Conservation (phyloP, 92 coral and sea anemone genomes). For the Zoanthus sociatus region DNA sequence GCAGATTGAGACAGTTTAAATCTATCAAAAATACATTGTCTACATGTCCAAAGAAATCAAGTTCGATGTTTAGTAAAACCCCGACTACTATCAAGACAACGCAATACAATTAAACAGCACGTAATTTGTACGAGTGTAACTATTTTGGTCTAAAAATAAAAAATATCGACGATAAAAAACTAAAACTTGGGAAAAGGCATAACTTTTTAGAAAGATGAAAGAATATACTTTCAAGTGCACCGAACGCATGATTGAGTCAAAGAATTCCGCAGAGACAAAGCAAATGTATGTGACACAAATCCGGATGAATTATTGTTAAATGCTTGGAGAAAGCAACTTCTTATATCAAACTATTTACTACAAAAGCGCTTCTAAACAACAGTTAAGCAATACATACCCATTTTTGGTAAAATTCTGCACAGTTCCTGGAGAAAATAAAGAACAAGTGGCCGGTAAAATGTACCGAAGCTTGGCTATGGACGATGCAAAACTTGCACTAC, state of each 20-base stretch:
- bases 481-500: background rate
- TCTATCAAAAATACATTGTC: background rate
- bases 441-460: constrained; percentile 34
- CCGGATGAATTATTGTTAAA: background rate
- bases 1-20: background rate
- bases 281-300: constrained; percentile 3
- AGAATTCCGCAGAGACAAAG: constrained; percentile 1
- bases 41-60: constrained; percentile 6
- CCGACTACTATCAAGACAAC: constrained; percentile 5
- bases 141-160: background rate
- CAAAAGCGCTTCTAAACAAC: background rate
- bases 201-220: constrained; percentile 2
- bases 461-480: background rate
- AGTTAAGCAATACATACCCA: constrained; percentile 39
- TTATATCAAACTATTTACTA: background rate
- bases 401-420: constrained; percentile 23
- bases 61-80: constrained; percentile 17
- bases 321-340: background rate
- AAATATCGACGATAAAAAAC: background rate
- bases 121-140: background rate
- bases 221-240: background rate
- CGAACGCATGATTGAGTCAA: constrained; percentile 1
- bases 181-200: background rate
- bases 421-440: constrained; percentile 36
- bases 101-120: background rate